These are phyloP conservation scores for Cepphus grylle DNA, from an alignment of 2,113 vertebrate genomes.

Conservation along the genomic window DNA sequence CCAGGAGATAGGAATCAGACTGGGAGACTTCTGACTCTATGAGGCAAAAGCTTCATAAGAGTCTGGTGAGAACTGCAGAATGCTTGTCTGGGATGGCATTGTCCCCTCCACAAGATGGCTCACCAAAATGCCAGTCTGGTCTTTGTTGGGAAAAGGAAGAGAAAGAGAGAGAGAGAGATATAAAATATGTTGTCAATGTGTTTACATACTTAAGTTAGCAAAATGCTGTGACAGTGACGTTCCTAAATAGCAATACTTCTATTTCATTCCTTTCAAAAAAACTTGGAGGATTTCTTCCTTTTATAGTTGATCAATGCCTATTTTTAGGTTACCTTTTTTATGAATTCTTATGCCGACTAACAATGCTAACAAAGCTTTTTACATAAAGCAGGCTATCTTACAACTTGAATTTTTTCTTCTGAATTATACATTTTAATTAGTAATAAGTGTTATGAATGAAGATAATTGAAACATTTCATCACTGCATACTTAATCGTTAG, in stretches of 20 bases:
- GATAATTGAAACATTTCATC: not conserved
- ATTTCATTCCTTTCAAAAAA: not conserved
- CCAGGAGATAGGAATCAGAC: not conserved
- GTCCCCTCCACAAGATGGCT: not conserved
- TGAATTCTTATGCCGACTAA: not conserved
- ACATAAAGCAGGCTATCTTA: not conserved
- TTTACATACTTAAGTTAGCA: not conserved
- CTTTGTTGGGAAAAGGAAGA: not conserved
- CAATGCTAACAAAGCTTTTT: not conserved
- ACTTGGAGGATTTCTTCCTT: not conserved
- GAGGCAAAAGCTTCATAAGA: not conserved
- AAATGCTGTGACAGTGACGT: not conserved
- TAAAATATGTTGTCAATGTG: not conserved
- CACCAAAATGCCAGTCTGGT: not conserved
- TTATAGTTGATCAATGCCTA: fast-evolving
- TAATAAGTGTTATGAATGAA: not conserved
- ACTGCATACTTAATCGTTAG: not conserved
- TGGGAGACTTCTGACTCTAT: not conserved
- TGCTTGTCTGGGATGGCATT: not conserved
- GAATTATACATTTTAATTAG: not conserved
- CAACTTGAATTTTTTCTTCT: not conserved
- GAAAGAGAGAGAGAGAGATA: not conserved
- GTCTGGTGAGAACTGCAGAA: not conserved
- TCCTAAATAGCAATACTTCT: not conserved
- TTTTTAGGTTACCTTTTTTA: not conserved